Base-by-base conservation (phyloP, 2,888 invertebrate genomes). In the Erebia aethiops region DNA sequence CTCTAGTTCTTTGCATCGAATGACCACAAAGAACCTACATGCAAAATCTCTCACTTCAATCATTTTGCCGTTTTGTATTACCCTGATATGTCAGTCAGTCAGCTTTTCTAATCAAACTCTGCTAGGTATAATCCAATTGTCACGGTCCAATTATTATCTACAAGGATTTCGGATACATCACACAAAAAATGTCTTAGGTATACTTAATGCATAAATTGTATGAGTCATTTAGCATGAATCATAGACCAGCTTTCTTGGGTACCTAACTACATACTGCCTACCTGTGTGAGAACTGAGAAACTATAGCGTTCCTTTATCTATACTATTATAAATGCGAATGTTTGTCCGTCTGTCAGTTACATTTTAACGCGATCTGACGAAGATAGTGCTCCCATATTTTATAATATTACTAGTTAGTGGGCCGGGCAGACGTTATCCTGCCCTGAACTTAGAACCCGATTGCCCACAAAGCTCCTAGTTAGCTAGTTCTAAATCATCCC, bases 201-300 rank as follows among this genome's bases (percentile, higher is more conserved):
- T 62, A 16, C 18, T 18, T 61, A 62, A 49, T 62, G 41, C 13
- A 43, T 61, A 62, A 49, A 8, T 49, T 49, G 62, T 49, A 60
- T 64, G 66, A 66, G 14, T 57, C 56, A 66, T 43, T 66, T 10
- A 21, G 56, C 43, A n/a, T 66, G 66, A 66, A 57, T 66, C 66
- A 66, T 57, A 21, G 46, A 43, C 56, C 21, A 66, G 66, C 66
- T 66, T 66, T 66, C 66, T 66, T 66, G 16, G 18, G 14, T 43
- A 14, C 41, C 52, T 52, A 7, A 35, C 35, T 35, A 7, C 7
- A 35, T 35, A 5, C 60, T 41, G 26, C n/a, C n/a, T 60, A 41
- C 16, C 56, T 57, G 67, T 57, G 56, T 54, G 54, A 54, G 54
- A 54, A 54, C 46, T 11, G 18, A 54, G 54, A 54, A 54, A 54